These are phyloP conservation scores for Pachyrhynchus sulphureomaculatus DNA, from an alignment of 1,140 invertebrate genomes.

Conservation along the genomic window DNA sequence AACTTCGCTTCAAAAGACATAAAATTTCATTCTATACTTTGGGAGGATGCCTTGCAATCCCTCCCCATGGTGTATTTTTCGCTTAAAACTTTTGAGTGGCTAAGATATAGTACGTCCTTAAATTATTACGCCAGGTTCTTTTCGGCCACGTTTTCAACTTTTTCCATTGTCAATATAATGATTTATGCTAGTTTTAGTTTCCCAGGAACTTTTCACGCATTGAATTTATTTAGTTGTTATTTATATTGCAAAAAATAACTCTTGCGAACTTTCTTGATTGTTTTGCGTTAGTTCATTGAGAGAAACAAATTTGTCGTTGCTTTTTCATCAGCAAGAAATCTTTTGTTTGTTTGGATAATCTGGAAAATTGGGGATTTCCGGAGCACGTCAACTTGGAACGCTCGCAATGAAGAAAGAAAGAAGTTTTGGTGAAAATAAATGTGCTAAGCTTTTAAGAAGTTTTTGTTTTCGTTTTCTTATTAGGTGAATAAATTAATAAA, in stretches of 20 bases:
- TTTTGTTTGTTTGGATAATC: conserved; percentile 4
- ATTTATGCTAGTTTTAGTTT: conserved; percentile 2
- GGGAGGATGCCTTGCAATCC: background rate
- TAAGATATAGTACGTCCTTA: conserved; percentile 9
- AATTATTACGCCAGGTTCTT: conserved; percentile 8
- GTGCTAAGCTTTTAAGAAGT: background rate
- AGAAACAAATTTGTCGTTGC: background rate
- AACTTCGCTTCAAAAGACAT: background rate
- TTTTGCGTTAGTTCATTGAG: background rate
- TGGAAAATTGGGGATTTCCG: background rate
- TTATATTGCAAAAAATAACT: background rate
- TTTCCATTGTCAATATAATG: conserved; percentile 1
- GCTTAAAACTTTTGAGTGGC: conserved; percentile 14
- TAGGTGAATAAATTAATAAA: too few species aligned
- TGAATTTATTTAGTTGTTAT: conserved; percentile 2
- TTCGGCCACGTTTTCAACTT: background rate
- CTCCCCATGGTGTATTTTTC: conserved; percentile 11
- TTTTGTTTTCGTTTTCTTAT: background rate
- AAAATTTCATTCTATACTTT: conserved; percentile 4
- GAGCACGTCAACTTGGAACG: background rate
- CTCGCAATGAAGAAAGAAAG: background rate
- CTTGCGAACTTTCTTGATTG: background rate
- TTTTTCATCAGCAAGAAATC: background rate
- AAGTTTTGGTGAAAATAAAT: conserved; percentile 1
- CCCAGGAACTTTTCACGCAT: background rate